phyloP scores from a whole-genome alignment of 2,888 invertebrate genomes.

The Folsomia candida region DNA sequence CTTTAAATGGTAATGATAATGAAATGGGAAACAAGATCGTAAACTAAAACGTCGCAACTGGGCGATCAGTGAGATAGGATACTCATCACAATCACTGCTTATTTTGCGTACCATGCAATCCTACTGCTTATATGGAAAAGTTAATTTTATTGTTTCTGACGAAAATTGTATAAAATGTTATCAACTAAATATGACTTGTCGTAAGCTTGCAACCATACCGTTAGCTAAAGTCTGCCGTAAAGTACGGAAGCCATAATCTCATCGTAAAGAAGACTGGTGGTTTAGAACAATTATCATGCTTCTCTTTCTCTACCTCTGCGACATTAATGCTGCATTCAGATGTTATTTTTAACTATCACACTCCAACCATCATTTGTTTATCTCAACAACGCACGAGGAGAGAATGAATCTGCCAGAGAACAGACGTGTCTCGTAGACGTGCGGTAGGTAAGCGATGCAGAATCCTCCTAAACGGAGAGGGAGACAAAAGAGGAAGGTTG shows the following conservation, averaged over 20 bases:
- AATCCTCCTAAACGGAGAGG: not conserved
- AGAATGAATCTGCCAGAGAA: not conserved
- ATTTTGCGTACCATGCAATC: not conserved
- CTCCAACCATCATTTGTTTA: not conserved
- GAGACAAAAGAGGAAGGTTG: not conserved
- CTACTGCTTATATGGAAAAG: not conserved
- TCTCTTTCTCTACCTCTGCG: too few species aligned
- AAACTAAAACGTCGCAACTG: not conserved
- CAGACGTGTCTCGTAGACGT: not conserved
- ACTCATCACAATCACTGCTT: not conserved
- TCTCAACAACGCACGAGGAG: too few species aligned
- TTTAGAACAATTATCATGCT: not conserved
- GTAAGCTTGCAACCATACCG: too few species aligned
- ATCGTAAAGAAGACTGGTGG: too few species aligned
- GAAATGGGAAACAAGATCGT: not conserved
- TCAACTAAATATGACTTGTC: too few species aligned
- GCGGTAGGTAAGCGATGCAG: not conserved
- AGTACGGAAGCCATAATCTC: not conserved
- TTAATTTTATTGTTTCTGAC: conserved; percentile 5
- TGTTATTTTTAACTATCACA: not conserved
- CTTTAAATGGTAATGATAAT: not conserved
- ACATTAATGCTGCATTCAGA: too few species aligned
- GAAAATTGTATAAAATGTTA: not conserved
- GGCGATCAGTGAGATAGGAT: not conserved
- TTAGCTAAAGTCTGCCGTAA: too few species aligned